Conservation (phyloP, 2,797 vertebrate genomes). For the Coluber constrictor region DNA sequence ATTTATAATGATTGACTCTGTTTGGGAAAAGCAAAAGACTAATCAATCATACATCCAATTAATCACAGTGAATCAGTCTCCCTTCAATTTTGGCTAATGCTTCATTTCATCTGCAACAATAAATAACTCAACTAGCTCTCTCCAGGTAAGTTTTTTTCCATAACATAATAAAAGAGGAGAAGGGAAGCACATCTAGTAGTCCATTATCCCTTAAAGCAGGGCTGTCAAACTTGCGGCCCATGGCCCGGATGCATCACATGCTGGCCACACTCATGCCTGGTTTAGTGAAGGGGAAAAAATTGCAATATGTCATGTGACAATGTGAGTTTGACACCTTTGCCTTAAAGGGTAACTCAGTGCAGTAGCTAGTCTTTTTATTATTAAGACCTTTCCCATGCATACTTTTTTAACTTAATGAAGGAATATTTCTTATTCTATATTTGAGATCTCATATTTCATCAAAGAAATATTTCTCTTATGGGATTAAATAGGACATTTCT, state of each 20-base stretch:
- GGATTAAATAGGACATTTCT: neutral
- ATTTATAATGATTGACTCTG: neutral
- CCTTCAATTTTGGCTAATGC: neutral
- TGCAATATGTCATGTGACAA: too few relatives aligned
- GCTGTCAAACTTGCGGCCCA: too few relatives aligned
- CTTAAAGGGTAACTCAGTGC: slow-evolving; percentile 28
- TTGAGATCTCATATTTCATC: neutral
- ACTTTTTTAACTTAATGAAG: neutral
- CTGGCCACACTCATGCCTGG: too few relatives aligned
- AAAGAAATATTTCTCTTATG: neutral
- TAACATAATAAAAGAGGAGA: slow-evolving; percentile 40
- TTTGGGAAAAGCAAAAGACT: neutral
- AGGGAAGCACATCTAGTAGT: neutral
- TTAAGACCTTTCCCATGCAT: slow-evolving; percentile 1
- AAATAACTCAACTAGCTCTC: neutral
- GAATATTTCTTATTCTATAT: neutral
- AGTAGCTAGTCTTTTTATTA: slow-evolving; percentile 6
- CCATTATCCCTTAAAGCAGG: neutral
- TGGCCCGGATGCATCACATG: too few relatives aligned
- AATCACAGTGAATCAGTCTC: neutral
- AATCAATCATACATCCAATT: neutral
- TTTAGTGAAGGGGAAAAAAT: too few relatives aligned
- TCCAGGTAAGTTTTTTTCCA: neutral
- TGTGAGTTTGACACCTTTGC: too few relatives aligned
- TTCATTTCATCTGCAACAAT: neutral